phyloP scores from a whole-genome alignment of 2,113 vertebrate genomes.

The Cyphomyrus discorhynchus region DNA sequence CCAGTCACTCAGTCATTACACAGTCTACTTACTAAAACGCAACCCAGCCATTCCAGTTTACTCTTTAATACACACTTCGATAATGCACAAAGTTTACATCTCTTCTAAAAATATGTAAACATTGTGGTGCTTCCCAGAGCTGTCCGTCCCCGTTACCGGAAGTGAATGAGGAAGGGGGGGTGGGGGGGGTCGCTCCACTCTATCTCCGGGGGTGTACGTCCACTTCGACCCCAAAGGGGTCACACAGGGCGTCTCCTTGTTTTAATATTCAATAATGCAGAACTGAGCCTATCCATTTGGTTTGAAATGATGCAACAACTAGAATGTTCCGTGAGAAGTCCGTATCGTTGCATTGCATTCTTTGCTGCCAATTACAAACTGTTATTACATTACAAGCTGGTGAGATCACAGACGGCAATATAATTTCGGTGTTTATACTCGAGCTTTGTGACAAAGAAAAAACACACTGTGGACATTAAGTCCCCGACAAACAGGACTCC shows the following conservation, averaged over 20 bases:
- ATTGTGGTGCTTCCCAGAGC: slow-evolving; percentile 42
- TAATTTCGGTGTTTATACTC: slow-evolving; percentile 18
- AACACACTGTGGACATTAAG: not conserved
- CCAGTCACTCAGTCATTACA: not conserved
- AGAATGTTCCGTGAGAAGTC: slow-evolving; percentile 15
- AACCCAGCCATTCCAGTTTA: not conserved
- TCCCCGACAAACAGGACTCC: not conserved
- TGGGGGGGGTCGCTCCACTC: not conserved
- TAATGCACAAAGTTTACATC: slow-evolving; percentile 57
- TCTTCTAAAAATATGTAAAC: slow-evolving; percentile 55
- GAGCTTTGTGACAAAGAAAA: slow-evolving; percentile 5
- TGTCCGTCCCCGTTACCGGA: not conserved
- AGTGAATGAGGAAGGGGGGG: not conserved
- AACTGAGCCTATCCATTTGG: not conserved
- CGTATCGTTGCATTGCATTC: slow-evolving; percentile 1
- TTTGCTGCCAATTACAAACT: slow-evolving; percentile 9
- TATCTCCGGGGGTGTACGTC: slow-evolving; percentile 27
- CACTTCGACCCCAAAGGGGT: not conserved
- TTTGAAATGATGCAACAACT: slow-evolving; percentile 19
- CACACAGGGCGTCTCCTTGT: slow-evolving; percentile 30
- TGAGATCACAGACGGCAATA: slow-evolving; percentile 24
- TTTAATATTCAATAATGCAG: slow-evolving; percentile 20
- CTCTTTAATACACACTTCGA: slow-evolving; percentile 40
- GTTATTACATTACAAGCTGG: slow-evolving; percentile 15
- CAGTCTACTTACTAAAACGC: not conserved